Base-by-base conservation (phyloP, 30 jellyfish, hydroid and myxozoan genomes). In the Phacellophora camtschatica region DNA sequence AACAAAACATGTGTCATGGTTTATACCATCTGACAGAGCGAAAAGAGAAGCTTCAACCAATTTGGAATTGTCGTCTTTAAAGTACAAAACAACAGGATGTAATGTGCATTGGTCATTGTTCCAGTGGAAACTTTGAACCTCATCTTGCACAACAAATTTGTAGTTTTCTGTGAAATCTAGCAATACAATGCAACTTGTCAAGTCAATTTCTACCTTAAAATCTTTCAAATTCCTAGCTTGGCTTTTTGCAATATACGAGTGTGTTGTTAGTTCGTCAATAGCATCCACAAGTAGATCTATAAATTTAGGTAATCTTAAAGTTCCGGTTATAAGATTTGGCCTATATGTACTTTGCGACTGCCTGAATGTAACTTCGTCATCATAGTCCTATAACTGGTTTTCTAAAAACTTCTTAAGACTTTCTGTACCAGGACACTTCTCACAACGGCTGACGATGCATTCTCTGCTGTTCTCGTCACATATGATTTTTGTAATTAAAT, bases 101-200 rank as follows among this genome's bases (percentile, higher is more conserved):
- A 77, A 79, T 23, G 95, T 77, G 77, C 96, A 77, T 12, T 36
- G 45, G 23, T 24, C 74, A 32, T 77, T 67, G 66, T 58, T 87
- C 96, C 96, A 87, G 56, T 78, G 90, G 42, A 28, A 87, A 43
- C 95, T 63, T 59, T 77, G 88, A 3, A 78, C 77, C 39, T 87
- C 96, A 79, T 88, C 97, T 69, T 79, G 95, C 1, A 78, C 68
- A 30, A 81, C 95, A 69, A 79, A 88, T 35, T 48, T 57, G 53
- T 50, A 79, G 79, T 80, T 88, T 56, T 78, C 97, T 9, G 96
- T 96, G 68, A 87, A 85, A 57, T 79, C 95, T 5, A 87, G 64
- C 27, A 87, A 64, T n/a, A 81, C 51, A 12, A 88, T 41, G 25
- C 69, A 74, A 19, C 48, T 36, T 11, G 29, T 69, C 36, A 34